phyloP scores from a whole-genome alignment of 2,797 vertebrate species.

The Amblyopsis hoosieri region DNA sequence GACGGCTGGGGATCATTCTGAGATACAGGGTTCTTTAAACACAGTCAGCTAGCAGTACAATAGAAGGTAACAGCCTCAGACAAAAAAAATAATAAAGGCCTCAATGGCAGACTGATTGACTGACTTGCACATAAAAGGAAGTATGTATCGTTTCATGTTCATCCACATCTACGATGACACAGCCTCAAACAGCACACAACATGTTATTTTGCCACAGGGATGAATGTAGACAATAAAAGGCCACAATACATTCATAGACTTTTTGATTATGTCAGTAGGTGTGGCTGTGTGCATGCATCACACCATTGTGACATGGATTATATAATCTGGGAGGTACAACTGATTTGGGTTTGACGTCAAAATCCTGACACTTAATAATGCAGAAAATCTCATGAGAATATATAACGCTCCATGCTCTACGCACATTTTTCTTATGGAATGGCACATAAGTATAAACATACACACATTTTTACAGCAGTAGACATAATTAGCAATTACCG shows the following conservation, averaged over 20 bases:
- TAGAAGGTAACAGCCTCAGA: constrained; percentile 52
- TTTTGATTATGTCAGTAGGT: constrained; percentile 6
- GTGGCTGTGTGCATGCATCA: constrained; percentile 2
- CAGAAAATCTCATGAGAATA: too few species aligned
- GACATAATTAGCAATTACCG: too few species aligned
- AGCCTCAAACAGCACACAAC: constrained; percentile 12
- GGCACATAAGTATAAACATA: too few species aligned
- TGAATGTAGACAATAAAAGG: background rate
- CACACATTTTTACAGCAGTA: too few species aligned
- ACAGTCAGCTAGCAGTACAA: constrained; percentile 50
- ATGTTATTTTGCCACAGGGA: background rate
- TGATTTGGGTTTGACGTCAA: too few species aligned
- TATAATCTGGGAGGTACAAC: too few species aligned
- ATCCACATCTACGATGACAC: constrained; percentile 16
- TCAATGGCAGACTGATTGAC: constrained; percentile 65
- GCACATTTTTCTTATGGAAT: too few species aligned
- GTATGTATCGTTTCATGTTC: constrained; percentile 9
- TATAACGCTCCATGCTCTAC: too few species aligned
- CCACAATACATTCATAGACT: background rate
- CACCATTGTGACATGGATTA: background rate
- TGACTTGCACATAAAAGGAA: constrained; percentile 9
- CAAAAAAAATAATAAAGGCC: constrained; percentile 39
- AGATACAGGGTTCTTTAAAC: constrained; percentile 56
- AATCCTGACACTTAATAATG: too few species aligned
- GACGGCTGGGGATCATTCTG: background rate